Conservation (phyloP, 2,113 vertebrate genomes). For the Pituophis catenifer region DNA sequence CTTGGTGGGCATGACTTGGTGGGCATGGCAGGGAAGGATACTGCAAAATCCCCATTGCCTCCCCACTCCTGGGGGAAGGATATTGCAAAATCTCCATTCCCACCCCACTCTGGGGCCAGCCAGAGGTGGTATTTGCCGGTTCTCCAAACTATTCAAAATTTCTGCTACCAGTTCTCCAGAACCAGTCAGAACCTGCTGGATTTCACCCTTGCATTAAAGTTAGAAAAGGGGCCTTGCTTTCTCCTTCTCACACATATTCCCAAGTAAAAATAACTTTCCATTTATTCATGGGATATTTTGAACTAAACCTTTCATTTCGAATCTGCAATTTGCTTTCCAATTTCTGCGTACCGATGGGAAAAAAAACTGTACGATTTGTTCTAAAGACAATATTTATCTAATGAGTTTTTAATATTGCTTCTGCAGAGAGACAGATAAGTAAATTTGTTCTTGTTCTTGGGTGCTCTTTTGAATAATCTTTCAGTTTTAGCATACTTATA, state of each 20-base stretch:
- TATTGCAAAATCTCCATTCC: no score
- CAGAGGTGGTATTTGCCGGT: no score
- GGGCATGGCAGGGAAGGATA: no score
- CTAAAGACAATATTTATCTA: background rate
- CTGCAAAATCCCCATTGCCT: no score
- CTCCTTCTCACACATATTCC: background rate
- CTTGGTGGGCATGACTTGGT: no score
- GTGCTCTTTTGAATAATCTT: background rate
- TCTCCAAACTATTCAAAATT: no score
- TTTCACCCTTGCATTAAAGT: background rate
- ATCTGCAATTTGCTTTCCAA: background rate
- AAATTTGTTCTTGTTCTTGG: background rate
- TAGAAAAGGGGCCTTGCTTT: background rate
- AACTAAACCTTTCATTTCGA: background rate
- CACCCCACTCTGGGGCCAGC: no score
- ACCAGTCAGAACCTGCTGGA: no score
- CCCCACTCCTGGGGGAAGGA: no score
- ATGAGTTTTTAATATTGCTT: constrained; percentile 8
- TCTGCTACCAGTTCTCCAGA: no score
- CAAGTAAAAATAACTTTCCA: background rate
- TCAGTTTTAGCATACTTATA: background rate
- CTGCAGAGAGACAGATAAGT: background rate
- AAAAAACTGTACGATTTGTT: background rate
- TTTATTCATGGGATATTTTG: background rate
- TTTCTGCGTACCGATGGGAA: background rate